These are phyloP conservation scores for Erythrolamprus reginae DNA, from an alignment of 2,113 vertebrate species.

Conservation along the genomic window DNA sequence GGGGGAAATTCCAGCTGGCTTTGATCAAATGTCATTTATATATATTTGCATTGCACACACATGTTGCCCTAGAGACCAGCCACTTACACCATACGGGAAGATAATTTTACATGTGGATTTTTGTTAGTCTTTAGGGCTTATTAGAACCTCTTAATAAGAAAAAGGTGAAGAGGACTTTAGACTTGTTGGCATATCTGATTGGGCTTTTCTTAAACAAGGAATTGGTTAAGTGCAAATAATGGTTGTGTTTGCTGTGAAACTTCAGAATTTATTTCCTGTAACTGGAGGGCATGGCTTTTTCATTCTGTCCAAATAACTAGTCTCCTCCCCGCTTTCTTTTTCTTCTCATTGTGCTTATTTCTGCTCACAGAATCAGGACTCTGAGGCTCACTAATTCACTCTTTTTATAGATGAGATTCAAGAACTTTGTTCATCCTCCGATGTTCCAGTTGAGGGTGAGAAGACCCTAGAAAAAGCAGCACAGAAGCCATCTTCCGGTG, in stretches of 20 bases:
- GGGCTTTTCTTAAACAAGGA: not conserved
- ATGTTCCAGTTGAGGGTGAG: not conserved
- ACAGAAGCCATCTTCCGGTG: conserved; percentile 65
- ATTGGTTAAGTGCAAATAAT: not conserved
- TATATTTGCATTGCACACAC: not conserved
- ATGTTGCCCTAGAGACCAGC: not conserved
- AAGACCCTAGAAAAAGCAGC: conserved; percentile 8
- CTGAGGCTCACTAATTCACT: conserved; percentile 24
- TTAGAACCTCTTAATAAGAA: not conserved
- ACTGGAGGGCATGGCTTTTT: not conserved
- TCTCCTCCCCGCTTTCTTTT: not conserved
- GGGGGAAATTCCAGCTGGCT: conserved; percentile 10
- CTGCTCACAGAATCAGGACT: not conserved
- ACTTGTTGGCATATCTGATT: not conserved
- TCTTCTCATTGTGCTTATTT: no score
- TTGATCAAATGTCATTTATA: not conserved
- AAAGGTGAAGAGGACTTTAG: not conserved
- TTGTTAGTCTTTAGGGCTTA: not conserved
- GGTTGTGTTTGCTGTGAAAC: not conserved
- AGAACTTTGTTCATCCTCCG: conserved; percentile 24
- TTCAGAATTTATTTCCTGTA: not conserved
- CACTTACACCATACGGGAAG: not conserved
- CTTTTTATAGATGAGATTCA: conserved; percentile 48
- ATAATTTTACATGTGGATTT: not conserved
- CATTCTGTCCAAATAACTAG: not conserved